phyloP scores from a whole-genome alignment of 2,888 invertebrate genomes.

The Cheilosia grossa region DNA sequence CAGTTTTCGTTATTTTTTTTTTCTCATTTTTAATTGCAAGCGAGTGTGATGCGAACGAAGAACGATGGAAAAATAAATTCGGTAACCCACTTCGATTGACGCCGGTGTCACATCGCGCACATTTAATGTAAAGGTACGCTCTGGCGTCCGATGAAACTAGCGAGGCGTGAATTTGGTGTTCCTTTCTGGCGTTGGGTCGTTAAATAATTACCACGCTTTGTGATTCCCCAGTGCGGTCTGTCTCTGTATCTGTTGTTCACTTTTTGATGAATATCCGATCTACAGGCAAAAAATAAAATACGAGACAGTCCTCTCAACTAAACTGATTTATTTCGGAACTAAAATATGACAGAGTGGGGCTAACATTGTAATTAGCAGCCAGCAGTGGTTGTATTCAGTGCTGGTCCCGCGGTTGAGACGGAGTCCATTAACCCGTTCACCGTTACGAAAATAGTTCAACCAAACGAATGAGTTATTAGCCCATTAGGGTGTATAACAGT shows the following conservation, averaged over 20 bases:
- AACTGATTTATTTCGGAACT: constrained; percentile 73
- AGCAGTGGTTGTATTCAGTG: neutral
- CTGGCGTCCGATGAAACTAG: constrained; percentile 67
- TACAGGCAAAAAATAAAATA: neutral
- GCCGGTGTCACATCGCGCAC: constrained; percentile 65
- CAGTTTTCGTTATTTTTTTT: neutral
- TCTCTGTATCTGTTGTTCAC: constrained; percentile 25
- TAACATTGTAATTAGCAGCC: constrained; percentile 54
- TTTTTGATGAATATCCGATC: constrained; percentile 65
- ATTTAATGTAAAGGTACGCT: constrained; percentile 28
- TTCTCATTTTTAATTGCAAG: constrained; percentile 31
- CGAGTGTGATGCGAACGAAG: constrained; percentile 2
- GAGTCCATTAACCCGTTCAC: constrained; percentile 61
- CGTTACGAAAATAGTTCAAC: constrained; percentile 58
- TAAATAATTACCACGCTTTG: constrained; percentile 74
- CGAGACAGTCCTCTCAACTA: constrained; percentile 37
- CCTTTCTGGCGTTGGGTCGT: constrained; percentile 71
- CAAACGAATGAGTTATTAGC: constrained; percentile 62
- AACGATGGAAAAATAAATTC: constrained; percentile 36
- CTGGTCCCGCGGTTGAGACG: neutral
- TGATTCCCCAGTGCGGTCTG: constrained; percentile 47
- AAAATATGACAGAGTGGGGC: constrained; percentile 49
- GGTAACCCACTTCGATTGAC: constrained; percentile 51
- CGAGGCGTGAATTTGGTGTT: constrained; percentile 72
- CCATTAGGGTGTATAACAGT: constrained; percentile 49